Evolutionary conservation across 2,113 vertebrate genomes (phyloP).

Genomic region (Pantherophis guttatus): DNA sequence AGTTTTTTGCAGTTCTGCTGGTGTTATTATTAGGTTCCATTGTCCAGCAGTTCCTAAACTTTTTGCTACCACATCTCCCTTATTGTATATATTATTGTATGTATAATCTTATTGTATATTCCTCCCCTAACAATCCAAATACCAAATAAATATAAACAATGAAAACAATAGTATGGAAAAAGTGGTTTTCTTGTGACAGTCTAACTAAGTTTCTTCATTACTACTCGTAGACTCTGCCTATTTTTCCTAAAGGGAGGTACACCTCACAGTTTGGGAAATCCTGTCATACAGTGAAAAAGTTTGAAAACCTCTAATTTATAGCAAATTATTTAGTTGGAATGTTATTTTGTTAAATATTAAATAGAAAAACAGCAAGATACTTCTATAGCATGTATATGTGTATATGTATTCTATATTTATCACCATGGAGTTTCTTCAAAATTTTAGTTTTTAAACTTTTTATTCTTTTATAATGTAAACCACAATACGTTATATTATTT

Average conservation of each 20-base stretch:
- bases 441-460: neutral
- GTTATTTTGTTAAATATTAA: neutral
- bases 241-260: neutral
- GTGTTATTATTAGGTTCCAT: neutral
- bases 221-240: neutral
- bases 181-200: neutral
- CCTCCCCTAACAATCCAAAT: neutral
- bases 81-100: neutral
- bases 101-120: neutral
- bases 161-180: neutral
- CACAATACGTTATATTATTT: neutral
- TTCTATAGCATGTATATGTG: neutral
- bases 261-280: neutral
- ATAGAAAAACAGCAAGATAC: neutral
- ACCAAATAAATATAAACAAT: neutral
- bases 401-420: neutral
- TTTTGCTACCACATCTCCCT: neutral
- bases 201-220: neutral
- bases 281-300: neutral
- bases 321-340: neutral
- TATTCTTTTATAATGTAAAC: neutral
- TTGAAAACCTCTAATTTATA: neutral
- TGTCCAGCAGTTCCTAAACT: neutral
- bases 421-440: neutral
- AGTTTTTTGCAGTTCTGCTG: too few relatives aligned